Percentiles rank a stretch among this genome's conserved stretches.
Conservation (phyloP, 2,113 vertebrate genomes). For the Sprattus sprattus region DNA sequence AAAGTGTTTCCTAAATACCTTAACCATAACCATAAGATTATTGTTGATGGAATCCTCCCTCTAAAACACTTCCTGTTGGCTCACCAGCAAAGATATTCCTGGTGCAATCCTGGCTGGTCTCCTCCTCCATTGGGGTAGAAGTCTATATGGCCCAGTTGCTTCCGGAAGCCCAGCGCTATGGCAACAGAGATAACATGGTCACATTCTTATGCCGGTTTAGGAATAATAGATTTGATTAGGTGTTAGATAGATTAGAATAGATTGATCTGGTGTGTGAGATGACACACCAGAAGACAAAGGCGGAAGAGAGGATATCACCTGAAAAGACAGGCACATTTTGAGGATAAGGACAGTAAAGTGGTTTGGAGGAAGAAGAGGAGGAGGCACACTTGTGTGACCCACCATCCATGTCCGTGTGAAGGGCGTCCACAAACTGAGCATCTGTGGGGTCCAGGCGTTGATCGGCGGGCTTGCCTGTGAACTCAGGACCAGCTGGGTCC, state of each 20-base stretch:
- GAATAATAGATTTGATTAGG: neutral
- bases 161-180: slow-evolving; percentile 79
- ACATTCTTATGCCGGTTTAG: neutral
- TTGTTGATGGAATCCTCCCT: neutral
- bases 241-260: too few species aligned
- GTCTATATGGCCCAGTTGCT: slow-evolving; percentile 84
- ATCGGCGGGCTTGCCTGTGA: slow-evolving; percentile 61
- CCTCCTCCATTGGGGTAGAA: slow-evolving; percentile 89
- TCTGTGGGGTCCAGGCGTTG: slow-evolving; percentile 78
- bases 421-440: slow-evolving; percentile 86
- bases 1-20: too few species aligned
- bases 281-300: neutral
- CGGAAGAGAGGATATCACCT: neutral
- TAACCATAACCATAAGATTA: neutral
- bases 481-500: slow-evolving; percentile 88
- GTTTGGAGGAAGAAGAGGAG: neutral
- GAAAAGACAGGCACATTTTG: neutral
- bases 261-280: too few species aligned
- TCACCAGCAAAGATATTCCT: slow-evolving; percentile 83
- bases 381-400: slow-evolving; percentile 27
- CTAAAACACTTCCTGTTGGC: neutral
- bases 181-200: neutral
- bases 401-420: slow-evolving; percentile 90
- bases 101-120: slow-evolving; percentile 91
- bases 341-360: neutral